phyloP scores from a whole-genome alignment of 2,888 invertebrate genomes.

The Calliopum simillimum region DNA sequence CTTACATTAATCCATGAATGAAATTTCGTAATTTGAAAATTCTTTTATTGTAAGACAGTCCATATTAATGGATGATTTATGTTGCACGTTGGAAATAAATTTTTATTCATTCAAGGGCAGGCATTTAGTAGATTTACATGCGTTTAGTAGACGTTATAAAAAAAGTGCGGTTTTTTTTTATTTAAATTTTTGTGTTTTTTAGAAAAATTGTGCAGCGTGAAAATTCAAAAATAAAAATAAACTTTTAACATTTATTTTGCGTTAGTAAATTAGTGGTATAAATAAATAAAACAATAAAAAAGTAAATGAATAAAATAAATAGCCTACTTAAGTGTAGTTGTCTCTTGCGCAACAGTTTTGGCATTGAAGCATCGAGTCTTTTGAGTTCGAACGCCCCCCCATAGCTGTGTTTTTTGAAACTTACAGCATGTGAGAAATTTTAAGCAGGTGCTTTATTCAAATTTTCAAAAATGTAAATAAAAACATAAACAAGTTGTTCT shows the following conservation, averaged over 20 bases:
- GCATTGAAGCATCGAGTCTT: too few relatives aligned
- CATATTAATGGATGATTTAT: slow-evolving; percentile 8
- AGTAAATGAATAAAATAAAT: background rate
- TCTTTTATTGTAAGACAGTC: slow-evolving; percentile 11
- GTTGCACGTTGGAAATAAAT: background rate
- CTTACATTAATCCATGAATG: slow-evolving; percentile 24
- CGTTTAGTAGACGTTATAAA: background rate
- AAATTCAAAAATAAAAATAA: slow-evolving; percentile 6
- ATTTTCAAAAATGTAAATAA: too few relatives aligned
- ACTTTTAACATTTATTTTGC: background rate
- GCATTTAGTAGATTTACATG: background rate
- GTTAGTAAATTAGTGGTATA: slow-evolving; percentile 21
- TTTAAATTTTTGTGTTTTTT: background rate
- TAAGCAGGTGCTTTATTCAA: too few relatives aligned
- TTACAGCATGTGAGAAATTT: too few relatives aligned
- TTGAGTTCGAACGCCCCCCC: too few relatives aligned
- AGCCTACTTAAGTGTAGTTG: too few relatives aligned
- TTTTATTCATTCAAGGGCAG: background rate
- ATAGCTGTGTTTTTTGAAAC: too few relatives aligned
- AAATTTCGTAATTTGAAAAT: slow-evolving; percentile 24
- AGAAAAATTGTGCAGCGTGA: slow-evolving; percentile 19
- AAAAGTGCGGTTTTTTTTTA: slow-evolving; percentile 14
- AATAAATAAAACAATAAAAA: slow-evolving; percentile 24
- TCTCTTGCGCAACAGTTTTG: too few relatives aligned
- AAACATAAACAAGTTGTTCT: too few relatives aligned